A percentile compares a stretch with the other conserved stretches of the same genome.
phyloP scores from a whole-genome alignment of 92 coral and sea anemone genomes.

The Galaxea fascicularis region DNA sequence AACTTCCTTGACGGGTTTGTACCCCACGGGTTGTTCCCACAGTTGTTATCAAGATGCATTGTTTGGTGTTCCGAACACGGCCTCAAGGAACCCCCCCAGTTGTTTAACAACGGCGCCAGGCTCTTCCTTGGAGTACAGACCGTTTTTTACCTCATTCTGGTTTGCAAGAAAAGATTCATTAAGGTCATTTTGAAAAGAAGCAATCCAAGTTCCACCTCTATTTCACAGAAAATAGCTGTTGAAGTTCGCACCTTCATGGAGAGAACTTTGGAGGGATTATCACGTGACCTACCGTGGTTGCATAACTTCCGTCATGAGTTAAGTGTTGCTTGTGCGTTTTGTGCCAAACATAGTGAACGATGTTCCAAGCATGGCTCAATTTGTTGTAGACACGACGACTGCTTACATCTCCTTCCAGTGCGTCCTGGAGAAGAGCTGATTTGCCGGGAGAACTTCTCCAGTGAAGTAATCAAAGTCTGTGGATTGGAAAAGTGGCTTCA shows the following conservation, averaged over 20 bases:
- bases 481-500: conserved; percentile 37
- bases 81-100: conserved; percentile 65
- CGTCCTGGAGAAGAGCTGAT: conserved; percentile 39
- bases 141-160: conserved; percentile 58
- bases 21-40: conserved; percentile 80
- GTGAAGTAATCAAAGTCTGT: not conserved
- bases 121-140: conserved; percentile 63
- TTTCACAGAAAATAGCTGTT: conserved; percentile 5
- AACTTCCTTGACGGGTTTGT: conserved; percentile 83
- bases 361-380: conserved; percentile 11
- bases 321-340: conserved; percentile 60
- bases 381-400: conserved; percentile 60
- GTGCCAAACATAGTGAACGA: conserved; percentile 13
- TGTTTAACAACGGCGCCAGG: conserved; percentile 73
- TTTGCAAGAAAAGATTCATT: conserved; percentile 76
- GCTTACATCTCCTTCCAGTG: conserved; percentile 57
- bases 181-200: conserved; percentile 62
- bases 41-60: conserved; percentile 68
- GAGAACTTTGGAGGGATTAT: conserved; percentile 28
- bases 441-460: conserved; percentile 46
- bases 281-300: conserved; percentile 59
- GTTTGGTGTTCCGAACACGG: conserved; percentile 70
- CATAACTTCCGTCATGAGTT: conserved; percentile 50
- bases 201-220: not conserved
- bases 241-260: conserved; percentile 44